Percentiles rank a stretch among this genome's conserved stretches.
Conservation (phyloP, 2,797 vertebrate genomes). For the Trachops cirrhosus region DNA sequence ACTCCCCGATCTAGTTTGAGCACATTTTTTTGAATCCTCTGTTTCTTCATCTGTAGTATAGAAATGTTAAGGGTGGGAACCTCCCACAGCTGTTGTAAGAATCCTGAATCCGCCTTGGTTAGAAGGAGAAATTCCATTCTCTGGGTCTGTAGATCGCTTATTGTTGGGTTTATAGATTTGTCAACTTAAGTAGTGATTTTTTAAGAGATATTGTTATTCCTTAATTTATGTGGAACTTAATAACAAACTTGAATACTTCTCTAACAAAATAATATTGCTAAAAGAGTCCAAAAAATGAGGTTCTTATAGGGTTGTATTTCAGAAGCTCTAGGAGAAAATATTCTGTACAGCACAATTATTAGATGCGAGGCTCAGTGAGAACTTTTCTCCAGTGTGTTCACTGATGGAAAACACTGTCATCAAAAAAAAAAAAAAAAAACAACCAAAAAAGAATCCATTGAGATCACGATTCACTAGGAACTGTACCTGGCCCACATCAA, state of each 20-base stretch:
- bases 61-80: background rate
- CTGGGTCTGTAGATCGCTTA: background rate
- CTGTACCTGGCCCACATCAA: background rate
- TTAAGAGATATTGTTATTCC: background rate
- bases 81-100: background rate
- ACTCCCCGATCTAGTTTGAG: background rate
- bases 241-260: background rate
- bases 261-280: background rate
- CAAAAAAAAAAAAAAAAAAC: background rate
- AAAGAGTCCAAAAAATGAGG: background rate
- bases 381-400: background rate
- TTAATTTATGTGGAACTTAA: background rate
- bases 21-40: background rate
- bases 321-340: background rate
- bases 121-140: background rate
- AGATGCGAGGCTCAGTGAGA: background rate
- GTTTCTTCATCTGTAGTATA: background rate
- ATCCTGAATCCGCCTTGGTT: background rate
- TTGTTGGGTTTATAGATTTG: background rate
- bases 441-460: background rate
- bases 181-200: background rate
- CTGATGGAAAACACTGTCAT: background rate
- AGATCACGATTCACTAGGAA: background rate
- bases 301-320: background rate
- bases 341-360: background rate